Base-by-base conservation (phyloP, 2,888 invertebrate genomes). In the Imbricaverruca yamaguchii region DNA sequence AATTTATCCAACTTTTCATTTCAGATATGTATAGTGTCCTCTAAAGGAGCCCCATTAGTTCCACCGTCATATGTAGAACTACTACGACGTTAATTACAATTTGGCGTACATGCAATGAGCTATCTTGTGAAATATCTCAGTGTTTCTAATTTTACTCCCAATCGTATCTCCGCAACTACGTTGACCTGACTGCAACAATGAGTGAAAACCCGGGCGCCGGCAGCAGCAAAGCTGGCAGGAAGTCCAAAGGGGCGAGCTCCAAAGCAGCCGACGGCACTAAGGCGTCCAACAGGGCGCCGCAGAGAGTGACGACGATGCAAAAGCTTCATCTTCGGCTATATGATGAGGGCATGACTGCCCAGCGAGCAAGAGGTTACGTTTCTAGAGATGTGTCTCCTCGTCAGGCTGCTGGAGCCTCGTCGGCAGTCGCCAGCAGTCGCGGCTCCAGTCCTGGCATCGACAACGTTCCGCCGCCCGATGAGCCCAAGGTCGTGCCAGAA, bases 371-470 rank as follows among this genome's bases (percentile, higher is more conserved):
- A 23, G 10, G 53, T 4, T 21, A 21, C 55, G 9, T 18, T 18
- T 53, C 21, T 21, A 55, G 10, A 7, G 74, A 21, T 0, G 21
- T 55, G 21, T 11, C 74, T 21, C 6, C 53, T 6, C 10, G 11
- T 18, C 53, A 11, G 9, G 53, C 15, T 9, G 10, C 18, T 21
- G 55, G 21, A 9, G 8, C 21, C 9, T 12, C 0, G 8, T 13
- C 11, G 74, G 21, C 1, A 6, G 55, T 21, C 21, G 6, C 18
- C 55, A n/a, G 3, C 53, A 74, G 74, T 10, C 53, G 74, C 7
- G 55, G 55, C 74, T 74, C 74, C 15, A 74, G 74, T 55, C 74
- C 74, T 4, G 74, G 74, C 21, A 74, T 74, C 53, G 74, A 74
- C 55, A 9, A 15, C 0, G 55, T 74, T 9, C 74, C 55, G 53